These are phyloP conservation scores for Morone saxatilis DNA, from an alignment of 2,113 vertebrate genomes.

Conservation along the genomic window DNA sequence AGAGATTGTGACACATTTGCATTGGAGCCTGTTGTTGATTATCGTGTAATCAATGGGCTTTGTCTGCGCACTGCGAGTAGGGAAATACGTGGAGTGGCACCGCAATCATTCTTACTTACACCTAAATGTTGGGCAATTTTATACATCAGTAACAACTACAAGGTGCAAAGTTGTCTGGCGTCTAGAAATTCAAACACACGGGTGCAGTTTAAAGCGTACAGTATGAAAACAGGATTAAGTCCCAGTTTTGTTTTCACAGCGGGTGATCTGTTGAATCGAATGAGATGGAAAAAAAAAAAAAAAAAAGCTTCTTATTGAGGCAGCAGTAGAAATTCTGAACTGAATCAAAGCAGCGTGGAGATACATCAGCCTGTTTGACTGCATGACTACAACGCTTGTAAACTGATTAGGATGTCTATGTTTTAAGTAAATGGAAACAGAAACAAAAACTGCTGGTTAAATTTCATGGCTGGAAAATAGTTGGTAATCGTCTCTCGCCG, in stretches of 20 bases:
- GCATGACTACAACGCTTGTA: constrained; percentile 34
- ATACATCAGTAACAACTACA: neutral
- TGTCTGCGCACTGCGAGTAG: neutral
- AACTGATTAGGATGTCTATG: constrained; percentile 42
- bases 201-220: neutral
- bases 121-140: neutral
- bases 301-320: neutral
- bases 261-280: constrained; percentile 26
- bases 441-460: constrained; percentile 21
- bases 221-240: constrained; percentile 13
- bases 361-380: constrained; percentile 25
- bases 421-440: constrained; percentile 48
- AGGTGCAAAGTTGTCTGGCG: neutral
- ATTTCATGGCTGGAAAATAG: constrained; percentile 21
- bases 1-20: neutral
- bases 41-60: neutral
- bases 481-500: constrained; percentile 25
- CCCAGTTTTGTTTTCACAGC: constrained; percentile 19
- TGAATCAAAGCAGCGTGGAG: constrained; percentile 22
- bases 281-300: neutral
- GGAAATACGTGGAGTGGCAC: neutral
- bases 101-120: neutral
- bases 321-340: constrained; percentile 14
- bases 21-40: neutral
- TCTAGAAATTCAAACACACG: neutral